phyloP scores from a whole-genome alignment of 2,888 invertebrate genomes.

The Ophioninae sp. region DNA sequence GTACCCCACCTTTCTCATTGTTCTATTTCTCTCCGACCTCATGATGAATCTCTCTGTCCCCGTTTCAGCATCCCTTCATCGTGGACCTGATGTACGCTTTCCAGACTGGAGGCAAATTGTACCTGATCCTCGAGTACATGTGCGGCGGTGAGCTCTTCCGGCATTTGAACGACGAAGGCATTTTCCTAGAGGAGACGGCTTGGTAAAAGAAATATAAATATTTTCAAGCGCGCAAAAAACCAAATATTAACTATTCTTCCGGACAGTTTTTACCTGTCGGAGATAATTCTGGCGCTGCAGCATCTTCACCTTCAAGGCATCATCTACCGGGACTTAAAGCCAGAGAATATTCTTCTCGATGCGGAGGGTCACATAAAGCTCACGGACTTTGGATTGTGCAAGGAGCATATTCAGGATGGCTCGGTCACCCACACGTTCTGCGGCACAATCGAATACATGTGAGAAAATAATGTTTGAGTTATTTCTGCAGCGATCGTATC shows the following conservation, averaged over 20 bases:
- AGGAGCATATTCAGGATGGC: constrained; percentile 86
- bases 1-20: not conserved
- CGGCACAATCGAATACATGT: constrained; percentile 99
- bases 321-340: constrained; percentile 95
- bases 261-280: constrained; percentile 85
- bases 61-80: constrained; percentile 87
- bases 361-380: constrained; percentile 91
- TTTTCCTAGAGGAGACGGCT: constrained; percentile 89
- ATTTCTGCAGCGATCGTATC: no score
- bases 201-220: constrained; percentile 81
- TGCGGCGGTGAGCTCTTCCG: constrained; percentile 89
- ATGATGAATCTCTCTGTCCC: constrained; percentile 48
- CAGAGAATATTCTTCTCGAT: constrained; percentile 98
- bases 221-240: not conserved
- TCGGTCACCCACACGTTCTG: constrained; percentile 99
- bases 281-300: constrained; percentile 88
- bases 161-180: constrained; percentile 89
- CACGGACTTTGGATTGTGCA: constrained; percentile 79
- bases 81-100: constrained; percentile 90
- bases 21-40: not conserved
- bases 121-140: constrained; percentile 88
- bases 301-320: constrained; percentile 87
- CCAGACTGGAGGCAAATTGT: constrained; percentile 89
- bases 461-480: no score
- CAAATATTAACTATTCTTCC: not conserved